These are phyloP conservation scores for Perizoma flavofasciatum DNA, from an alignment of 2,888 invertebrate genomes.

Conservation along the genomic window DNA sequence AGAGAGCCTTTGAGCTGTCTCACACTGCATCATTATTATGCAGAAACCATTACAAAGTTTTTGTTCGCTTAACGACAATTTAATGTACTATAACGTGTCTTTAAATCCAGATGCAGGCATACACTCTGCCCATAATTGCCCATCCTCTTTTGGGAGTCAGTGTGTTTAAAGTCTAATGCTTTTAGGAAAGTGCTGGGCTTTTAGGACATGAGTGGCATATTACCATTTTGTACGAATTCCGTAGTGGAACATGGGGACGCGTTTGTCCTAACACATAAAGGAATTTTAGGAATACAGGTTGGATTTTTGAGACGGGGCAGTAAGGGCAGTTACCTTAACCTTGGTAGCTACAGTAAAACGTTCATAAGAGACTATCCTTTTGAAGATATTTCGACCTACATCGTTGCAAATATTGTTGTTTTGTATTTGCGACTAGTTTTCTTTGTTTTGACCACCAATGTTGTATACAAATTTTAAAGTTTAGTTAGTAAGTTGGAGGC, in stretches of 20 bases:
- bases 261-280: too few species aligned
- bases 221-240: slow-evolving; percentile 7
- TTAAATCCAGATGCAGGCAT: slow-evolving; percentile 20
- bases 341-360: too few species aligned
- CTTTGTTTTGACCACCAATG: too few species aligned
- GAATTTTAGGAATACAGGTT: too few species aligned
- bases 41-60: slow-evolving; percentile 35
- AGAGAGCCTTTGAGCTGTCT: background rate
- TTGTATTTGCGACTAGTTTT: too few species aligned
- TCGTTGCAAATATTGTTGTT: too few species aligned
- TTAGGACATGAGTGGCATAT: slow-evolving; percentile 9
- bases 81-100: slow-evolving; percentile 31
- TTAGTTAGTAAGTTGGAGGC: too few species aligned
- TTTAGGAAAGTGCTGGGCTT: slow-evolving; percentile 12
- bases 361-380: too few species aligned
- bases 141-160: slow-evolving; percentile 10
- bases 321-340: too few species aligned
- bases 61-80: slow-evolving; percentile 37
- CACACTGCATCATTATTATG: slow-evolving; percentile 23
- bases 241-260: background rate
- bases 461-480: too few species aligned
- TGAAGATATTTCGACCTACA: too few species aligned
- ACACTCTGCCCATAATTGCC: background rate
- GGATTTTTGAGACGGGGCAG: too few species aligned
- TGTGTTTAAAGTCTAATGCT: slow-evolving; percentile 18